phyloP scores from a whole-genome alignment of 2,113 vertebrate genomes.

The Talpa occidentalis region DNA sequence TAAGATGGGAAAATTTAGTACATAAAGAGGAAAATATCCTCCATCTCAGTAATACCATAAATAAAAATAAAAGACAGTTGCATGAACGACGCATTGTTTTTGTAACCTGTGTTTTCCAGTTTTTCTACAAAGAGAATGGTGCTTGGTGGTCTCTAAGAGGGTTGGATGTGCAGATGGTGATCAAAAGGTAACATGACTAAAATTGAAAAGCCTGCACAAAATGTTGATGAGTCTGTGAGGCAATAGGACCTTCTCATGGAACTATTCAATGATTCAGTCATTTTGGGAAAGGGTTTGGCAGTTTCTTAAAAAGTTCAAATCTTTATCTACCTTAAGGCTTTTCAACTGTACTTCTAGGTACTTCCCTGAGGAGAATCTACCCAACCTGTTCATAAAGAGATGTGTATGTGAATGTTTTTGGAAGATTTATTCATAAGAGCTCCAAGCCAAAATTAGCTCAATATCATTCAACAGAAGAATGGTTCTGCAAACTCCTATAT shows the following conservation, averaged over 20 bases:
- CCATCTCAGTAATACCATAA: neutral
- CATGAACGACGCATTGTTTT: neutral
- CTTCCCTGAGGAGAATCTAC: neutral
- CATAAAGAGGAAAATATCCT: neutral
- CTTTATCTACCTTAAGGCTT: neutral
- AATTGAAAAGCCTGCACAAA: neutral
- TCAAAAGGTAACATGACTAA: neutral
- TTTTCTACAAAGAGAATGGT: neutral
- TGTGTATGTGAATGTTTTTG: neutral
- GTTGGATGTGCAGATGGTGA: neutral
- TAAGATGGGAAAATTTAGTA: neutral
- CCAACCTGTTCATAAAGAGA: neutral
- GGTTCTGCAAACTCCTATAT: neutral
- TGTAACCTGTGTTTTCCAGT: neutral
- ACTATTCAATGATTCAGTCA: too few species aligned
- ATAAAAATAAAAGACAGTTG: constrained; percentile 22
- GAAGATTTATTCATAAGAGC: neutral
- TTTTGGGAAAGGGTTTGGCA: neutral
- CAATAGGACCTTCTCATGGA: neutral
- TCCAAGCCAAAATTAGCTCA: neutral
- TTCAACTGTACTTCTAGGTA: neutral
- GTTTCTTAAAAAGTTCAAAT: neutral
- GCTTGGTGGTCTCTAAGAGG: neutral
- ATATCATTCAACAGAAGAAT: neutral
- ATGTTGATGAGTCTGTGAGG: neutral